A percentile compares a stretch with the other conserved stretches of the same genome.
phyloP scores from a whole-genome alignment of 1,140 invertebrate species.

The Heliconius eleuchia region DNA sequence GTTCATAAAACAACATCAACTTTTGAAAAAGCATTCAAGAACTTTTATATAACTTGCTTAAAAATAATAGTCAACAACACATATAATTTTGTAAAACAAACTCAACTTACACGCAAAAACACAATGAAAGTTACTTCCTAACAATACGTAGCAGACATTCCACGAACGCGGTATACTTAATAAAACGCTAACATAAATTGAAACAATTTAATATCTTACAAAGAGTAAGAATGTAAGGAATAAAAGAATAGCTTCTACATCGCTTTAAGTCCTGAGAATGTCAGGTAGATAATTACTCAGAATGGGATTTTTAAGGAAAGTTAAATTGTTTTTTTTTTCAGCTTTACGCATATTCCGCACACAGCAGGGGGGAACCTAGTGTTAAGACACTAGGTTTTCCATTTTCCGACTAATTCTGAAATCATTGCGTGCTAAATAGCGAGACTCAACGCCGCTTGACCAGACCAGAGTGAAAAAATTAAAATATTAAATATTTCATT shows the following conservation, averaged over 20 bases:
- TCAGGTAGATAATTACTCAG: not conserved
- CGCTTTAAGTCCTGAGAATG: too few species aligned
- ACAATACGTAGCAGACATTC: not conserved
- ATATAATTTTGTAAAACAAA: not conserved
- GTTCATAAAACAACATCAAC: too few species aligned
- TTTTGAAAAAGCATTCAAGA: not conserved
- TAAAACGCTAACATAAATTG: conserved; percentile 8
- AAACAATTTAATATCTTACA: not conserved
- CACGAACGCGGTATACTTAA: not conserved
- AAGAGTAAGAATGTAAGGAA: not conserved
- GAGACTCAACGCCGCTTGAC: too few species aligned
- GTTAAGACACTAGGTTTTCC: too few species aligned
- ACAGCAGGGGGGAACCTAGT: too few species aligned
- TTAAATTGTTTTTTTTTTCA: too few species aligned
- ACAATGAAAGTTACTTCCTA: not conserved
- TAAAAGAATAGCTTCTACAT: not conserved
- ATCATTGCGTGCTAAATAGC: too few species aligned
- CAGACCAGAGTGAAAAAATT: too few species aligned
- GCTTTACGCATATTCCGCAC: too few species aligned
- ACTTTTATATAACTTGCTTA: not conserved
- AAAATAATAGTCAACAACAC: not conserved
- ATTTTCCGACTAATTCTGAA: too few species aligned
- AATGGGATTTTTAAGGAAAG: not conserved
- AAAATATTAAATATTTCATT: too few species aligned
- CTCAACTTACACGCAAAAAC: not conserved